A percentile compares a stretch with the other conserved stretches of the same genome.
Evolutionary conservation across 2,113 vertebrate species (phyloP).

Genomic region (Triplophysa rosa): DNA sequence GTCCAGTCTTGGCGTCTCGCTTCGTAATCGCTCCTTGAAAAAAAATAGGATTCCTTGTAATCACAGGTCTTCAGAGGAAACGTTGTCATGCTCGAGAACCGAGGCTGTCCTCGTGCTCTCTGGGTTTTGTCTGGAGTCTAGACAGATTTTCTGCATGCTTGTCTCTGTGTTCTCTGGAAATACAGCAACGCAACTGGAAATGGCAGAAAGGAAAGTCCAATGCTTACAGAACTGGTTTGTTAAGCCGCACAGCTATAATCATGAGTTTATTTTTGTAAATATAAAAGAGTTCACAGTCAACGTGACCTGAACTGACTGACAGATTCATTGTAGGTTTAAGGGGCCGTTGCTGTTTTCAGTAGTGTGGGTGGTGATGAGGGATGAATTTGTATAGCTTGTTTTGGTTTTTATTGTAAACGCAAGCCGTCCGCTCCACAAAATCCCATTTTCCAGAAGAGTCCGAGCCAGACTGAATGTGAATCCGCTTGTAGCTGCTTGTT

Average conservation of each 20-base stretch:
- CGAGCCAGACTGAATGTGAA: slow-evolving; percentile 5
- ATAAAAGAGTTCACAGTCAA: no score
- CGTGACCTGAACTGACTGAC: no score
- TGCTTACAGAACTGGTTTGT: background rate
- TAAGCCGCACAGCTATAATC: background rate
- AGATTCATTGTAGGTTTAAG: no score
- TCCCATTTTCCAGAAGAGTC: background rate
- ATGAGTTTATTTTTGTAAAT: background rate
- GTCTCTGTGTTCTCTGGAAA: background rate
- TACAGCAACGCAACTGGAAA: background rate
- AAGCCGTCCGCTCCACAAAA: background rate
- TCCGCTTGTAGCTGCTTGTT: background rate
- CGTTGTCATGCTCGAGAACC: no score
- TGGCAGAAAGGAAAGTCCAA: no score
- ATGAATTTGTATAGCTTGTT: background rate
- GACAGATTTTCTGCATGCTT: slow-evolving; percentile 1
- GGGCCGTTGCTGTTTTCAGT: no score
- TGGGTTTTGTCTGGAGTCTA: background rate
- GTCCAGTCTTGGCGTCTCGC: background rate
- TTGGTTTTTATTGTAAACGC: background rate
- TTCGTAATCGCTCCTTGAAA: background rate
- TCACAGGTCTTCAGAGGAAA: background rate
- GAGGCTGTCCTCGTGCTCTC: no score
- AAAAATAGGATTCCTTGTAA: background rate
- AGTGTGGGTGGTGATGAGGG: no score